Evolutionary conservation across 1,140 invertebrate genomes (phyloP), one percentile per base, ranked within the genome.

Genomic region (Drosophila subobscura): DNA sequence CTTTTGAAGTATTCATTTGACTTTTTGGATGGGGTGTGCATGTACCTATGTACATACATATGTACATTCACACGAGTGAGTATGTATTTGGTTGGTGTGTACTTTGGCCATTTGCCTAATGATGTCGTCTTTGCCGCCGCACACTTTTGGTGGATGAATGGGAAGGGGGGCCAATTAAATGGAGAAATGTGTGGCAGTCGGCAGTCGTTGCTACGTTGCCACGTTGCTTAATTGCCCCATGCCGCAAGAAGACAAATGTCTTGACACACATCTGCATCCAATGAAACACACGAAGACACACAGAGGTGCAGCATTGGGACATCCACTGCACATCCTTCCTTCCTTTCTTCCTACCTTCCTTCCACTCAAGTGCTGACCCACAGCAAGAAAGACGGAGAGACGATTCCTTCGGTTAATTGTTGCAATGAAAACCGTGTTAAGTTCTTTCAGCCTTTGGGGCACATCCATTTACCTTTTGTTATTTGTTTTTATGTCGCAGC

Each of bases 391-490:
- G 54, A 53, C 40, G 44, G 45, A 58, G 37, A 66, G 33, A 12
- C 33, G 33, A 37, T 37, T 12, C 33, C 33, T 12, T 37, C 59
- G 68, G 58, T 81, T 78, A 79, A 86, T 85, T 86, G 81, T 86
- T 55, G 72, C 72, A 66, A 78, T 76, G 65, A 74, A 83, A 88
- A 88, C 78, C 79, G 83, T 88, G 83, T 88, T 88, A 88, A 88
- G 83, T 83, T 89, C 59, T 83, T 81, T 79, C 50, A 70, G 83
- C 74, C 83, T 67, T 67, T 46, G 68, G 83, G 75, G 53, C 22
- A 71, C 14, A 52, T 52, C 58, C 14, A 29, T 23, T 55, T 50
- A 54, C 54, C 53, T 64, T 59, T 65, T 58, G 40, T 61, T 20
- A 20, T 56, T 56, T 33, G 14, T 58, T 16, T 14, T 33, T 23